These are phyloP conservation scores for Tethea ocularis DNA, from an alignment of 2,888 invertebrate genomes.

Conservation along the genomic window DNA sequence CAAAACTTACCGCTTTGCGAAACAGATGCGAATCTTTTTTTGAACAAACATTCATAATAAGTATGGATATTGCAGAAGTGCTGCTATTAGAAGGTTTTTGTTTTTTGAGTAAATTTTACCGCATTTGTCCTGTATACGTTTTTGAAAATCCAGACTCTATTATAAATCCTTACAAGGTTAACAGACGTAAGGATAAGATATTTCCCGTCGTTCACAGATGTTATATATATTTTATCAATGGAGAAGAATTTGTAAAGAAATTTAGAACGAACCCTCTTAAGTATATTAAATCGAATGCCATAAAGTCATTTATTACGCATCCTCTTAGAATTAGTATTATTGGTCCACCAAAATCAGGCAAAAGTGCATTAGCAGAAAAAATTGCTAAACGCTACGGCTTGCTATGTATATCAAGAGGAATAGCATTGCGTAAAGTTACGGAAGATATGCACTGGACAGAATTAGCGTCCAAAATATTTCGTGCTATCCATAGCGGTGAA, in stretches of 20 bases:
- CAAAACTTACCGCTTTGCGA: conserved; percentile 56
- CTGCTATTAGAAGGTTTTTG: conserved; percentile 84
- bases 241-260: conserved; percentile 67
- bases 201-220: conserved; percentile 84
- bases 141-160: conserved; percentile 74
- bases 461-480: conserved; percentile 68
- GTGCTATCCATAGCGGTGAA: conserved; percentile 66
- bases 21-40: conserved; percentile 78
- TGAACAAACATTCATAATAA: conserved; percentile 82
- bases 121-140: conserved; percentile 86
- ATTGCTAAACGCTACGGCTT: conserved; percentile 81
- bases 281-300: conserved; percentile 71
- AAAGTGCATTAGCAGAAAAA: conserved; percentile 81
- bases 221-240: conserved; percentile 84
- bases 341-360: conserved; percentile 86
- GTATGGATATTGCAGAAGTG: conserved; percentile 80
- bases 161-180: conserved; percentile 74
- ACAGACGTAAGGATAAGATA: conserved; percentile 64
- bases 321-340: conserved; percentile 82
- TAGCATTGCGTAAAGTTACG: conserved; percentile 76
- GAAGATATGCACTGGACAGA: conserved; percentile 78
- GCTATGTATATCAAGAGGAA: conserved; percentile 80
- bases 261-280: conserved; percentile 84
- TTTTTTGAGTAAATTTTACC: conserved; percentile 85
- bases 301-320: conserved; percentile 70